These are phyloP conservation scores for Galagoides demidoff DNA, from an alignment of 2,797 vertebrate species.

Conservation along the genomic window DNA sequence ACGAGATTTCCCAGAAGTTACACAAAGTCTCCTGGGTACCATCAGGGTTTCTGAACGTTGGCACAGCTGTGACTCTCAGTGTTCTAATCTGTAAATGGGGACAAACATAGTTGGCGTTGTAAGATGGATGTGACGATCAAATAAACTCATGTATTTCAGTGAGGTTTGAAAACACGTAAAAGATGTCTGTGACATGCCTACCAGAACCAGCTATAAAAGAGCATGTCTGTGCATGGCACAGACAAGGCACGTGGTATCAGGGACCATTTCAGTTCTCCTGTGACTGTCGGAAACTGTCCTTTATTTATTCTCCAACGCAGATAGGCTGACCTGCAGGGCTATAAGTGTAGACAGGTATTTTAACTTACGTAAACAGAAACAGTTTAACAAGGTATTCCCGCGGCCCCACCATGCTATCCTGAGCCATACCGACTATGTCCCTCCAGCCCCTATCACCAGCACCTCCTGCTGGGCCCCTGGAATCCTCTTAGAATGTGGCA, in stretches of 20 bases:
- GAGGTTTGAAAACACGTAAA: neutral
- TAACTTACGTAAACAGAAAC: neutral
- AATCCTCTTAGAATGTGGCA: no score
- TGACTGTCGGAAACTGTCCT: neutral
- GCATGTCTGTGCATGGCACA: neutral
- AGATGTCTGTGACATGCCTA: neutral
- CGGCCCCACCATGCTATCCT: neutral
- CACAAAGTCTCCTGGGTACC: neutral
- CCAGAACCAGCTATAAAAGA: neutral
- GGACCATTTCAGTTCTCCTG: neutral
- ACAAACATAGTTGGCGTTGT: neutral
- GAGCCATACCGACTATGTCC: no score
- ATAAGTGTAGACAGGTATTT: neutral
- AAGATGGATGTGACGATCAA: neutral
- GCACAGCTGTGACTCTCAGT: neutral
- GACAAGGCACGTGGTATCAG: neutral
- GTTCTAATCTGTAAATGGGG: neutral
- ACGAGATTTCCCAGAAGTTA: neutral
- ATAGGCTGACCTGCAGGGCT: neutral
- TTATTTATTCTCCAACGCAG: neutral
- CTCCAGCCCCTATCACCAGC: neutral
- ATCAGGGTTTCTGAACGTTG: neutral
- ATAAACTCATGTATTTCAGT: neutral
- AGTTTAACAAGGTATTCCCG: neutral
- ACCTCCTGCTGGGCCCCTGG: fast-evolving